A percentile compares a stretch with the other conserved stretches of the same genome.
Conservation (phyloP, 2,888 invertebrate genomes). For the Drepanosiphum platanoidis region DNA sequence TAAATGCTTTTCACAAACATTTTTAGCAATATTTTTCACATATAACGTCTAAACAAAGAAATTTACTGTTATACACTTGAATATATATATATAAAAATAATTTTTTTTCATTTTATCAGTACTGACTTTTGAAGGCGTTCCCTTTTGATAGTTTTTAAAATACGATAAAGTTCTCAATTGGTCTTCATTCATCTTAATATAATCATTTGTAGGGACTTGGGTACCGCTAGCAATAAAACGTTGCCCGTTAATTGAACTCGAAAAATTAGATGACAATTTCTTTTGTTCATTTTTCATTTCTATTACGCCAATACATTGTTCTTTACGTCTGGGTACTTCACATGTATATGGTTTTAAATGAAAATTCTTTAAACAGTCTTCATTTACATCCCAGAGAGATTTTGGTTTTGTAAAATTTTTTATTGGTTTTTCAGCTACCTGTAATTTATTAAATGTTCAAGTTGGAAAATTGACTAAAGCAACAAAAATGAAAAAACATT, state of each 20-base stretch:
- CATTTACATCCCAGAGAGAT: slow-evolving; percentile 59
- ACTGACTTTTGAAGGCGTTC: slow-evolving; percentile 64
- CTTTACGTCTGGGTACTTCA: slow-evolving; percentile 11
- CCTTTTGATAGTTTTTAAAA: slow-evolving; percentile 64
- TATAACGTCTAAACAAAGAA: slow-evolving; percentile 69
- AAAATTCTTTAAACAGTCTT: neutral
- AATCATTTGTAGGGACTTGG: slow-evolving; percentile 7
- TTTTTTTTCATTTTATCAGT: slow-evolving; percentile 67
- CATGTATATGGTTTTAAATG: slow-evolving; percentile 40
- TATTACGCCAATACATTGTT: slow-evolving; percentile 51
- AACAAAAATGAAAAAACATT: neutral
- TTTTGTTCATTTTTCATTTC: slow-evolving; percentile 31
- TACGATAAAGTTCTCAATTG: slow-evolving; percentile 64
- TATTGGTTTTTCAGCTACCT: slow-evolving; percentile 53
- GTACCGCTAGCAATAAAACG: slow-evolving; percentile 39
- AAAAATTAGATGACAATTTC: neutral
- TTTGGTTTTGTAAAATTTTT: slow-evolving; percentile 46
- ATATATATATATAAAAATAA: slow-evolving; percentile 16
- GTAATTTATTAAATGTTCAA: neutral
- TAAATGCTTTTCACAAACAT: slow-evolving; percentile 69
- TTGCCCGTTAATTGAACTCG: slow-evolving; percentile 22
- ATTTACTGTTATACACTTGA: neutral
- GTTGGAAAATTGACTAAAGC: neutral
- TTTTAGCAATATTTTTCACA: slow-evolving; percentile 71
- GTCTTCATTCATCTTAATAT: slow-evolving; percentile 62